A percentile compares a stretch with the other conserved stretches of the same genome.
Conservation (phyloP, 2,888 invertebrate species). For the Ernsta delagoae region DNA sequence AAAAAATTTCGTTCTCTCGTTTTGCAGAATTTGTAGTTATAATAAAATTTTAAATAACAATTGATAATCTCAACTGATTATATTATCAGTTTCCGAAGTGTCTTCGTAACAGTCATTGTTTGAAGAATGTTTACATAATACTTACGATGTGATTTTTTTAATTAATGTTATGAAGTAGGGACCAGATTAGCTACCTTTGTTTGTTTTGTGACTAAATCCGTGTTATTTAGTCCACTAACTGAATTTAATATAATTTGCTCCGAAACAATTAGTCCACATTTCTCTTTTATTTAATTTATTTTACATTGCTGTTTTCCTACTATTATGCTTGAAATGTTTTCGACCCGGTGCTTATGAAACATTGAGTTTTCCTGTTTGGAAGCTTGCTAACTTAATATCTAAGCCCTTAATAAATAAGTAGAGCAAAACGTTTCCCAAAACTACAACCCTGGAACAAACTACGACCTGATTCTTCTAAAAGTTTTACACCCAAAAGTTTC, state of each 20-base stretch:
- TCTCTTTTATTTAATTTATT: too few relatives aligned
- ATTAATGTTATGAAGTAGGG: background rate
- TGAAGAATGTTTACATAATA: slow-evolving; percentile 15
- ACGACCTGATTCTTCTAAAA: background rate
- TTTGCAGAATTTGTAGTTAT: slow-evolving; percentile 9
- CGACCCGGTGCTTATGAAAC: too few relatives aligned
- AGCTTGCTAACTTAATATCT: too few relatives aligned
- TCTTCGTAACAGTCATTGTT: slow-evolving; percentile 19
- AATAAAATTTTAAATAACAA: slow-evolving; percentile 13
- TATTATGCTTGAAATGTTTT: too few relatives aligned
- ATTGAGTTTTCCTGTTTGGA: too few relatives aligned
- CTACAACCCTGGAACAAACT: background rate
- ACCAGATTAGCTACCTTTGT: background rate
- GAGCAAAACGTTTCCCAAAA: background rate
- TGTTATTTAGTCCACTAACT: background rate
- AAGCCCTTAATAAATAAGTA: background rate
- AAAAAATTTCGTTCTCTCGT: slow-evolving; percentile 14
- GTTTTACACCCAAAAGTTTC: background rate
- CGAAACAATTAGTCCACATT: background rate
- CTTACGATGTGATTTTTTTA: background rate
- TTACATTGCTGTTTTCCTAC: too few relatives aligned
- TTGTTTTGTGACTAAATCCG: background rate
- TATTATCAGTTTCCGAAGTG: slow-evolving; percentile 11
- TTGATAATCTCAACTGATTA: slow-evolving; percentile 23
- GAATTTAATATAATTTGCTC: background rate